These are phyloP conservation scores for Monopis laevigella DNA, from an alignment of 2,888 invertebrate species.

Conservation along the genomic window DNA sequence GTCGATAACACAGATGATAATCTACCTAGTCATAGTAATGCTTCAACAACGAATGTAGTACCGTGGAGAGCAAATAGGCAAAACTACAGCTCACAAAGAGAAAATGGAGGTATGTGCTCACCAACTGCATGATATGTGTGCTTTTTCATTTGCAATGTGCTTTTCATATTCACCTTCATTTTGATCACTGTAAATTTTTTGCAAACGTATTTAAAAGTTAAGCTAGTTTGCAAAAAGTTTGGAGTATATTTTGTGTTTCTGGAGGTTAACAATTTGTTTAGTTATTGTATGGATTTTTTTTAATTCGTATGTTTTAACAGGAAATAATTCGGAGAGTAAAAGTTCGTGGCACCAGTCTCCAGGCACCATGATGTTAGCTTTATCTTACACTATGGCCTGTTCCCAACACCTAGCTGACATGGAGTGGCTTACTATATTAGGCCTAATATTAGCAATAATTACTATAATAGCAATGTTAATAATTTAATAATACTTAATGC, in stretches of 20 bases:
- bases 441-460: constrained; percentile 78
- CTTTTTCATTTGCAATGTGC: constrained; percentile 50
- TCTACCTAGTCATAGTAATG: constrained; percentile 53
- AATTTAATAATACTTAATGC: constrained; percentile 19
- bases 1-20: constrained; percentile 43
- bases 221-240: too few species aligned
- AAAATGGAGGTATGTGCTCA: constrained; percentile 60
- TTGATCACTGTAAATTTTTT: constrained; percentile 11
- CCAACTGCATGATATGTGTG: constrained; percentile 56
- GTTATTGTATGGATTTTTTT: too few species aligned
- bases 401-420: constrained; percentile 75
- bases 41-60: constrained; percentile 53
- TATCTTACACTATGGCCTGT: constrained; percentile 78
- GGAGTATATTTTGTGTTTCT: too few species aligned
- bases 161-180: constrained; percentile 23
- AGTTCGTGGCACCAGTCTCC: constrained; percentile 68
- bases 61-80: constrained; percentile 61
- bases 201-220: too few species aligned
- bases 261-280: too few species aligned
- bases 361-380: constrained; percentile 78
- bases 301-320: constrained; percentile 43
- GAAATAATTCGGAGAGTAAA: constrained; percentile 55
- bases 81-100: constrained; percentile 53
- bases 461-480: constrained; percentile 75
- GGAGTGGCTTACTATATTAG: constrained; percentile 79